phyloP scores from a whole-genome alignment of 2,113 vertebrate genomes.

The Myiozetetes cayanensis region DNA sequence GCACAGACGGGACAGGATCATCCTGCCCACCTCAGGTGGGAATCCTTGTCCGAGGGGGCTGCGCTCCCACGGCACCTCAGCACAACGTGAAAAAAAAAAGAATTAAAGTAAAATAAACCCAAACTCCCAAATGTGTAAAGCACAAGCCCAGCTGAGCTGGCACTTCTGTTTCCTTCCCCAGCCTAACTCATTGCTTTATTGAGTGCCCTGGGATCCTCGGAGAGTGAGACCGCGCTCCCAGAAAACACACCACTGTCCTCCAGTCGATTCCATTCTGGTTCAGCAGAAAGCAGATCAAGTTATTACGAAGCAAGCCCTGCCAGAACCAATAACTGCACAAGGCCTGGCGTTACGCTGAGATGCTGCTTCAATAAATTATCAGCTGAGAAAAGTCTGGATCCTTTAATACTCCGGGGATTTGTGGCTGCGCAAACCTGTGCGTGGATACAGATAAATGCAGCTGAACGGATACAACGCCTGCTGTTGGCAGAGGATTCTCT shows the following conservation, averaged over 20 bases:
- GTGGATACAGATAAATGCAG: neutral
- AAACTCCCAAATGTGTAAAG: neutral
- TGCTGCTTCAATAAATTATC: constrained; percentile 45
- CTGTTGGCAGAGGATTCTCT: neutral
- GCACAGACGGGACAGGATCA: neutral
- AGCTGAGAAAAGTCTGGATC: constrained; percentile 1
- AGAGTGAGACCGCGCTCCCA: neutral
- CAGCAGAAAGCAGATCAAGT: constrained; percentile 15
- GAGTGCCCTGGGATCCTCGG: neutral
- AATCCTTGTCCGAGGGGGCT: neutral
- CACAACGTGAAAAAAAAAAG: too few species aligned
- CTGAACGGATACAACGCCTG: neutral
- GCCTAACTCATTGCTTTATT: constrained; percentile 29
- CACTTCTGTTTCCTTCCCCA: neutral
- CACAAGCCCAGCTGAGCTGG: neutral
- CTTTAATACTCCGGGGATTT: neutral
- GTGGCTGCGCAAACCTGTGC: neutral
- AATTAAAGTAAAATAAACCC: neutral
- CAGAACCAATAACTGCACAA: constrained; percentile 37
- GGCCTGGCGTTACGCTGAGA: neutral
- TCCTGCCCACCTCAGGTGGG: neutral
- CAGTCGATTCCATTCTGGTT: constrained; percentile 12
- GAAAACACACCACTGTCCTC: neutral
- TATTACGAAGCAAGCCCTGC: neutral
- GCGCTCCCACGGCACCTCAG: neutral